phyloP scores from a whole-genome alignment of 2,888 invertebrate genomes.

The Sesia apiformis region DNA sequence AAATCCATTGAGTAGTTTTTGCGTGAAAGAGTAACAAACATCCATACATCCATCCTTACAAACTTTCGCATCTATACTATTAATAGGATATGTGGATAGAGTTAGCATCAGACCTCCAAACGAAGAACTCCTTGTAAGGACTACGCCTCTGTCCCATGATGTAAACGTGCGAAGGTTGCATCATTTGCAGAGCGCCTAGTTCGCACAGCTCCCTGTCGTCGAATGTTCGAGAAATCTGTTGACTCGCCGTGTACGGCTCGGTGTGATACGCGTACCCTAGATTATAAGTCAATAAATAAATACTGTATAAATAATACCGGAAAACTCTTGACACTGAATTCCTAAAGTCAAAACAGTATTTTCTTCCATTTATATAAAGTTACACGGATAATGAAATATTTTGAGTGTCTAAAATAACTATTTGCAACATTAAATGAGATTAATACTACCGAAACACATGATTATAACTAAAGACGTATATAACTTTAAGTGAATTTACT shows the following conservation, averaged over 20 bases:
- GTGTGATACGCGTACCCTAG: slow-evolving; percentile 67
- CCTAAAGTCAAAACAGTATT: too few species aligned
- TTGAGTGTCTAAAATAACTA: too few species aligned
- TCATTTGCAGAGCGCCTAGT: slow-evolving; percentile 54
- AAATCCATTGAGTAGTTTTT: too few species aligned
- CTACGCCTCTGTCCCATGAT: slow-evolving; percentile 52
- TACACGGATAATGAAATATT: too few species aligned
- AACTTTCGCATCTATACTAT: background rate
- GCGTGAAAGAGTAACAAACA: too few species aligned
- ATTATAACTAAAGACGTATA: too few species aligned
- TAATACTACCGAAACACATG: too few species aligned
- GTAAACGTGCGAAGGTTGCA: slow-evolving; percentile 45
- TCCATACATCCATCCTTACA: background rate
- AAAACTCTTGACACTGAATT: too few species aligned
- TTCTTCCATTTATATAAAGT: too few species aligned
- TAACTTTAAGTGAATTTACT: too few species aligned
- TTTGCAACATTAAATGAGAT: too few species aligned
- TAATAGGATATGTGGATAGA: background rate
- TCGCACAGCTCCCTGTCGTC: slow-evolving; percentile 61
- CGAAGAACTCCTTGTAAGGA: slow-evolving; percentile 55
- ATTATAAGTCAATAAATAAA: background rate
- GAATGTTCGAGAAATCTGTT: slow-evolving; percentile 49
- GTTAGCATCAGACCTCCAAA: slow-evolving; percentile 41
- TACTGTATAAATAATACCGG: too few species aligned
- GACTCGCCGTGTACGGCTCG: slow-evolving; percentile 65